Conservation (phyloP, 1,140 invertebrate genomes). For the Aphelenchoides fujianensis region DNA sequence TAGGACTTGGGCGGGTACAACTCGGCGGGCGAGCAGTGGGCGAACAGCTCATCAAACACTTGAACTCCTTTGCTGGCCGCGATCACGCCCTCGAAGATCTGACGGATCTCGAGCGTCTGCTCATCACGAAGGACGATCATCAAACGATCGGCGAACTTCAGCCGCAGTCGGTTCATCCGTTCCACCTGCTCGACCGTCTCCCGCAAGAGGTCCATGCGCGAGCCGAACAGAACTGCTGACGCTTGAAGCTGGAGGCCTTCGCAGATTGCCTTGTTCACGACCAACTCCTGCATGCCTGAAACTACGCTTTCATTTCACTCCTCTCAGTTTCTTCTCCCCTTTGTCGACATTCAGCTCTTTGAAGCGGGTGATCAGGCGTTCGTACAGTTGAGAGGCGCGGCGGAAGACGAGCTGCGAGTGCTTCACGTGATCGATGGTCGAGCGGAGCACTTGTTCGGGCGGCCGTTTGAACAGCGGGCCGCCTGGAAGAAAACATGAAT, state of each 20-base stretch:
- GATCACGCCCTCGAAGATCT: constrained; percentile 16
- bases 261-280: not conserved
- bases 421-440: not conserved
- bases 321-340: not conserved
- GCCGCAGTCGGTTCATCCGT: constrained; percentile 7
- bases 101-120: not conserved
- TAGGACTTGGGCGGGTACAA: constrained; percentile 20
- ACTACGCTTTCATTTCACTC: not conserved
- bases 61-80: constrained; percentile 11
- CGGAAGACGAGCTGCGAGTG: constrained; percentile 15
- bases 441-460: not conserved
- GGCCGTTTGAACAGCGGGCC: not conserved
- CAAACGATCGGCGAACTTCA: constrained; percentile 11
- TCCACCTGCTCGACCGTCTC: constrained; percentile 8
- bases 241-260: not conserved
- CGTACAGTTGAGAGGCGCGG: constrained; percentile 1
- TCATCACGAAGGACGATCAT: not conserved
- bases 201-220: constrained; percentile 17
- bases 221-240: constrained; percentile 14
- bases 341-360: not conserved
- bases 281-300: constrained; percentile 3
- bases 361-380: not conserved
- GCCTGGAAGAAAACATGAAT: constrained; percentile 8
- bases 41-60: not conserved
- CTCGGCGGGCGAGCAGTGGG: not conserved